Evolutionary conservation across 1,140 invertebrate species (phyloP), one percentile per base, ranked within the genome.

Genomic region (Battus philenor): DNA sequence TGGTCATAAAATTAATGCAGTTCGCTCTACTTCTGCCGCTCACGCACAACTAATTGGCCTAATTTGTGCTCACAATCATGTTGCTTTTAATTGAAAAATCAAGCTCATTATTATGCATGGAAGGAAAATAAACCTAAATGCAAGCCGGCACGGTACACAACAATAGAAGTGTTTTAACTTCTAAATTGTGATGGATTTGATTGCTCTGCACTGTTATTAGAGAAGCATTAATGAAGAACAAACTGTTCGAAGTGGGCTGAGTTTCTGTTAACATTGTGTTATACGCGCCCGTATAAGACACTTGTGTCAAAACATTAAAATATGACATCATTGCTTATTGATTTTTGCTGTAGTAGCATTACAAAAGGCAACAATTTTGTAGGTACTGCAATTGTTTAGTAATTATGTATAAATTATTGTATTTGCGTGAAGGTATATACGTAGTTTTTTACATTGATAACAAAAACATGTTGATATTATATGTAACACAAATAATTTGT

Each of bases 11-110:
- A 70, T 66, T 68, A 65, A 75, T 76, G 58, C 60, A 16, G 34
- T 47, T 54, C 58, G 54, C 59, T 58, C 33, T 17, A 16, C 56
- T 54, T 51, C 29, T 39, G 48, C 47, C 34, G 34, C 45, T 50
- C 41, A 59, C 33, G 32, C 41, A 59, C 52, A 44, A 58, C 53
- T 68, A 77, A 77, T 79, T 82, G 68, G 59, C 68, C 59, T 61
- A 61, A 69, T 77, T 74, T 71, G 50, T 59, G 29, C 57, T 62
- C 50, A 46, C 50, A 62, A 66, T 67, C 54, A 57, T 55, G 47
- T 59, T 63, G 52, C 51, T 60, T 60, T 60, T 64, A 58, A 68
- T 52, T 59, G 50, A 44, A 27, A 47, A 27, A 27, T 36, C 33
- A 36, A 36, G 33, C 33, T 36, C 33, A 36, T 36, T 36, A 36